Base-by-base conservation (phyloP, 2,113 vertebrate genomes). In the Odobenus rosmarus region DNA sequence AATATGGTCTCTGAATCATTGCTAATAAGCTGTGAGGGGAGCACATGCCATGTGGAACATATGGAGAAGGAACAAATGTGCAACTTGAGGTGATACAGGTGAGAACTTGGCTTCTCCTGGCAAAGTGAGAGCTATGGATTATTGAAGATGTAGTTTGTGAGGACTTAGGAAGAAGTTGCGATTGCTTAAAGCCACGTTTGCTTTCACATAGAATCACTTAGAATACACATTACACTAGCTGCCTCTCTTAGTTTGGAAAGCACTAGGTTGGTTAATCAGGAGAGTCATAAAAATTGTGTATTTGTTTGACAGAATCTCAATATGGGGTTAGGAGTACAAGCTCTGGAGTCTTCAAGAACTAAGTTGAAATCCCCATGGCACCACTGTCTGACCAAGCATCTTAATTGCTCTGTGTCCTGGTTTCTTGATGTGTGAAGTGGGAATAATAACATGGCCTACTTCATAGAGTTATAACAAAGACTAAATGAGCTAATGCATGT, bases 261-360 rank as follows among this genome's bases (percentile, higher is more conserved):
- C 7, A 51, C 23, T 55, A 26, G 0, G 1, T 39, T 55, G 57
- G 21, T 59, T 89, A 91, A 89, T 57, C 24, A 61, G 12, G 9
- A 82, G 12, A 82, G 9, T 46, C 69, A 53, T 80, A 61, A 92
- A 92, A 36, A 55, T 33, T 1, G 26, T 67, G 5, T 36, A 62
- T 23, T 96, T 95, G 24, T 94, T 93, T 84, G 55, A 90, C n/a
- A 81, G 55, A 84, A 46, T 90, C 71, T 95, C 69, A 92, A 13
- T 71, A 7, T 81, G 0, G 21, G 39, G 1, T 72, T 55, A 89
- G 55, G 28, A 74, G 3, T 51, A 69, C 18, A 67, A 15, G 8
- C 36, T 61, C 36, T 87, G 33, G 57, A 74, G 39, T 69, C 71
- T 94, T 90, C 62, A 76, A 46, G 64, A 86, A 24, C 31, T 69